Conservation (phyloP, 2,888 invertebrate species). For the Hypercompe scribonia region DNA sequence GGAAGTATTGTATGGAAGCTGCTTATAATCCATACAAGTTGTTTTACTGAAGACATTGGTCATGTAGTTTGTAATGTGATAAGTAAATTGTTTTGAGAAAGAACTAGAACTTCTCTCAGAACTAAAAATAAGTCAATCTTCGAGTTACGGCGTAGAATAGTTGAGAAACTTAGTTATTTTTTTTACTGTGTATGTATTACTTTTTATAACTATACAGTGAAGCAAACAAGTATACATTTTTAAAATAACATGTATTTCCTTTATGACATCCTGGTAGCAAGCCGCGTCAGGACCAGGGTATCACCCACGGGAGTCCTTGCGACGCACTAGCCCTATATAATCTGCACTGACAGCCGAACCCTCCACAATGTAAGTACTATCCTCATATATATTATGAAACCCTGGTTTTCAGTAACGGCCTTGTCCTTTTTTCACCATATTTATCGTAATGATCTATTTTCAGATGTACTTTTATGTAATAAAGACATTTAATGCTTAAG, state of each 20-base stretch:
- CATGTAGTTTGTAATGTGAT: too few species aligned
- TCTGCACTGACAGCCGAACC: slow-evolving; percentile 50
- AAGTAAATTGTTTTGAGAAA: slow-evolving; percentile 1
- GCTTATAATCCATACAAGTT: too few species aligned
- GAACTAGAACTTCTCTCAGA: background rate
- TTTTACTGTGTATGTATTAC: background rate
- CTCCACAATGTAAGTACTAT: slow-evolving; percentile 53
- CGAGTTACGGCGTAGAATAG: background rate
- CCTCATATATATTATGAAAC: slow-evolving; percentile 51
- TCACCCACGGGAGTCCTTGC: slow-evolving; percentile 71
- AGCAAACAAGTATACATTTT: slow-evolving; percentile 1
- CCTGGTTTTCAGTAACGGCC: slow-evolving; percentile 43
- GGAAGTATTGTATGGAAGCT: background rate
- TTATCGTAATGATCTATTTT: background rate
- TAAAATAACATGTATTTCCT: slow-evolving; percentile 27
- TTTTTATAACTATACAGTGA: background rate
- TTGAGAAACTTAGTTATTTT: background rate
- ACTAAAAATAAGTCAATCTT: background rate
- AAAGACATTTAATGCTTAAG: background rate
- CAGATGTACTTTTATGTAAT: background rate
- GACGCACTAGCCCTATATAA: slow-evolving; percentile 52
- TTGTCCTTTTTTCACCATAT: background rate
- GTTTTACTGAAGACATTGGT: too few species aligned
- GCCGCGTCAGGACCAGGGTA: slow-evolving; percentile 55
- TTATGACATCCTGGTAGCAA: slow-evolving; percentile 53